These are phyloP conservation scores for Halcyon leucocephala DNA, from an alignment of 2,797 vertebrate genomes.

Conservation along the genomic window DNA sequence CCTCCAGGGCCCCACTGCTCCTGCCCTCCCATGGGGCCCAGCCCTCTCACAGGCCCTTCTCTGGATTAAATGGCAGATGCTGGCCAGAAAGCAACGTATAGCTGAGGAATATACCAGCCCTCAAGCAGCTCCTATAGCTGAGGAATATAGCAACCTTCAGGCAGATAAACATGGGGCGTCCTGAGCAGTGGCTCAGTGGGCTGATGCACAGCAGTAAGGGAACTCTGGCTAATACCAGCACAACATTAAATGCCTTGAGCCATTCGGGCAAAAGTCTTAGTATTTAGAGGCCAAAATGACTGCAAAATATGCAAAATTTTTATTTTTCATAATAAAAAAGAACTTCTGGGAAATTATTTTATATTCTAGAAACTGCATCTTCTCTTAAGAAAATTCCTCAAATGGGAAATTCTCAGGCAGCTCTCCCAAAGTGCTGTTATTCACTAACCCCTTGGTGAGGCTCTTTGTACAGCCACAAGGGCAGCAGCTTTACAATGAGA, in stretches of 20 bases:
- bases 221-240: neutral
- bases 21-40: neutral
- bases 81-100: neutral
- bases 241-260: neutral
- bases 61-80: neutral
- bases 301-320: neutral
- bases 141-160: too few relatives aligned
- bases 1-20: neutral
- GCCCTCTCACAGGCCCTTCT: neutral
- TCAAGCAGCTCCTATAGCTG: neutral
- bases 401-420: neutral
- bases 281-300: neutral
- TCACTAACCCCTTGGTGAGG: neutral
- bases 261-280: neutral
- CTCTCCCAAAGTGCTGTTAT: neutral
- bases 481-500: neutral
- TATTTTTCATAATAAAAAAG: neutral
- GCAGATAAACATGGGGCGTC: neutral
- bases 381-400: neutral
- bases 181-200: neutral
- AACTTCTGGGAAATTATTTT: neutral
- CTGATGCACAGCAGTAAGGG: neutral
- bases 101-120: neutral
- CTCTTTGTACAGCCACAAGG: neutral
- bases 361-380: neutral